Base-by-base conservation (phyloP, 1,140 invertebrate genomes). In the Caerostris extrusa region DNA sequence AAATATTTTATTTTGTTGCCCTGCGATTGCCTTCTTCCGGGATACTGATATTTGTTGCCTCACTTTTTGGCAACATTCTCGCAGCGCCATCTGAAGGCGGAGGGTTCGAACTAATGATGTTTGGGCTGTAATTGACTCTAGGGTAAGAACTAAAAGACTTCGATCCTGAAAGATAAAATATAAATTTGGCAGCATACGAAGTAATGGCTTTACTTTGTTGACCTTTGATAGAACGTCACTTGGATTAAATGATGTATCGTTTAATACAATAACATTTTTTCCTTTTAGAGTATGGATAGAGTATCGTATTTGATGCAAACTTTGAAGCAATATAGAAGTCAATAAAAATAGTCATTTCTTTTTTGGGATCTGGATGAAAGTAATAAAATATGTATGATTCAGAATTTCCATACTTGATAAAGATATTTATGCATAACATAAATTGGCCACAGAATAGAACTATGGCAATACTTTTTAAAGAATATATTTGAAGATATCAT, bases 1-100 rank as follows among this genome's bases (percentile, higher is more conserved):
- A 91, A 91, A 91, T 91, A 91, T 91, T 91, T 91, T 91, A 91
- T 91, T 91, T 61, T 91, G 90, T 91, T 91, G 90, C 90, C 58
- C 69, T 19, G 88, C 64, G 64, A 34, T 90, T 90, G 61, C 64
- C 61, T 67, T 71, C n/a, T 61, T 56, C 34, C 69, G 19, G 50
- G 86, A 64, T 14, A 61, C 6, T 50, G 53, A 90, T 60, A 91
- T 90, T 90, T 58, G 89, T 58, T 91, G 58, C 90, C 82, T 81
- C 56, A 53, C 34, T 81, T 64, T n/a, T 77, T 81, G 90, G 71
- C 55, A 91, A 82, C 17, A 14, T 7, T 60, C 71, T n/a, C 19
- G 53, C 88, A 90, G 67, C 55, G 90, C 90, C 90, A 61, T 60
- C 90, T 91, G 10, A 5, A 6, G 4, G 56, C 58, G 34, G 50